Conservation (phyloP, 2,113 vertebrate species). For the Halichoerus grypus region DNA sequence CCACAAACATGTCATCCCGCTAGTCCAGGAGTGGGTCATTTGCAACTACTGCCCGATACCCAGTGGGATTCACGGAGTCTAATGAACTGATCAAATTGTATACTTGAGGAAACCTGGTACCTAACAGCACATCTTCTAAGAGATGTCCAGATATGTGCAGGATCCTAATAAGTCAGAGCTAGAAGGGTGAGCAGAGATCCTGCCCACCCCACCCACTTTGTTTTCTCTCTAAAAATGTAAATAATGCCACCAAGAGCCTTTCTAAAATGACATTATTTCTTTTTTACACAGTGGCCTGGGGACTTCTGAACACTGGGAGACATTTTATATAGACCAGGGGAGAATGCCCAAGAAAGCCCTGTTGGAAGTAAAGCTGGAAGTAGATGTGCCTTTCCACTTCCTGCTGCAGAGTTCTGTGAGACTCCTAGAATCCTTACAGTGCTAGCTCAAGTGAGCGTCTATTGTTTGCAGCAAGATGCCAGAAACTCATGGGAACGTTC, state of each 20-base stretch:
- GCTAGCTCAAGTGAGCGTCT: neutral
- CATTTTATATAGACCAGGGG: neutral
- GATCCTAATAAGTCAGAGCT: neutral
- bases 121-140: neutral
- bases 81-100: neutral
- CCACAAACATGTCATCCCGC: neutral
- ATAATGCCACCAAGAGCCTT: neutral
- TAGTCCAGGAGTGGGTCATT: neutral
- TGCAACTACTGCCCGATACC: neutral
- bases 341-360: neutral
- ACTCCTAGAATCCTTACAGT: neutral
- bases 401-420: neutral
- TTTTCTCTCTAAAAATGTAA: constrained; percentile 14
- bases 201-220: neutral
- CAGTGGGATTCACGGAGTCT: neutral
- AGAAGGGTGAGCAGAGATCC: neutral
- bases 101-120: neutral
- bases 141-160: neutral
- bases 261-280: constrained; percentile 1
- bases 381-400: constrained; percentile 20
- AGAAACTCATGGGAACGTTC: constrained; percentile 61
- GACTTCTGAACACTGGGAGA: neutral
- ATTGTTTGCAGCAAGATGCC: constrained; percentile 66
- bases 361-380: neutral
- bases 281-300: neutral